A percentile compares a stretch with the other conserved stretches of the same genome.
These are phyloP conservation scores for Conomelus anceps DNA, from an alignment of 2,888 invertebrate genomes.

Conservation along the genomic window DNA sequence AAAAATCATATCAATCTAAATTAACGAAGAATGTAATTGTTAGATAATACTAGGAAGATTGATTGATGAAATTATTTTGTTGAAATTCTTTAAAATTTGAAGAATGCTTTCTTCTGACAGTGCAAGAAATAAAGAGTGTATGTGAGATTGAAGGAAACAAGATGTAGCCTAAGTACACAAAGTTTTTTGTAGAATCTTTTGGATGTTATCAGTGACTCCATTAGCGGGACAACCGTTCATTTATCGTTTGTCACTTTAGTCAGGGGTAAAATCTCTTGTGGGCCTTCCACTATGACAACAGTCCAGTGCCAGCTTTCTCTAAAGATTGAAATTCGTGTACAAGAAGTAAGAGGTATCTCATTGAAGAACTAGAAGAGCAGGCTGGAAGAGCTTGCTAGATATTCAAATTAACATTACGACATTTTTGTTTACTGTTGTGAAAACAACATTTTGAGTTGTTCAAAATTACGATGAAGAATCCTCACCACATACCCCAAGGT, in stretches of 20 bases:
- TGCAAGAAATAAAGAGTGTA: no score
- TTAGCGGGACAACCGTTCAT: background rate
- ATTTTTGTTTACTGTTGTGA: background rate
- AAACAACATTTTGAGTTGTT: background rate
- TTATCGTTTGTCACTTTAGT: background rate
- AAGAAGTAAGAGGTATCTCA: background rate
- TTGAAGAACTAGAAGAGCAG: background rate
- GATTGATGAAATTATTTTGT: no score
- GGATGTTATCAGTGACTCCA: background rate
- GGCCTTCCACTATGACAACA: background rate
- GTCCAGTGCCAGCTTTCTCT: background rate
- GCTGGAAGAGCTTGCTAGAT: background rate
- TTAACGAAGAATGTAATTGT: no score
- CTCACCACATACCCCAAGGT: no score
- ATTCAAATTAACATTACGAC: background rate
- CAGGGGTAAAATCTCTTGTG: background rate
- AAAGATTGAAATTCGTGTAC: background rate
- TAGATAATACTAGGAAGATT: no score
- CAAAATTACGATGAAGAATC: no score
- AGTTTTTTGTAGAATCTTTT: background rate
- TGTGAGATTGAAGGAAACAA: no score
- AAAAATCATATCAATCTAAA: no score
- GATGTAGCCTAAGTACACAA: no score
- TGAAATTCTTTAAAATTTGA: no score
- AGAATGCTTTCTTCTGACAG: no score